Conservation (phyloP, 2,888 invertebrate genomes). For the Aleiodes alternator region DNA sequence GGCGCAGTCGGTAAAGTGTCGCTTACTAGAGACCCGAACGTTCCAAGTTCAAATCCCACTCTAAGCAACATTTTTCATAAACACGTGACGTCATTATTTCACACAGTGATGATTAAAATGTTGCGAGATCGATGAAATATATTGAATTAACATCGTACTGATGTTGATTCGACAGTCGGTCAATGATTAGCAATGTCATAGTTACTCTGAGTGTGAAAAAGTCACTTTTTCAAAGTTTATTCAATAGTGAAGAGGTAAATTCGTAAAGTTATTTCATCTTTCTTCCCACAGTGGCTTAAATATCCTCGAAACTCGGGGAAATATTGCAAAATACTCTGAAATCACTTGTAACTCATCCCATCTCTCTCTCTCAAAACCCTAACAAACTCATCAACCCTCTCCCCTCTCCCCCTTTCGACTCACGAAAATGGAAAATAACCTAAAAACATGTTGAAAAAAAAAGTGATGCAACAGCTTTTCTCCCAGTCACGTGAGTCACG, state of each 20-base stretch:
- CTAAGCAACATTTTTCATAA: constrained; percentile 8
- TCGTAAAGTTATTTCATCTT: no score
- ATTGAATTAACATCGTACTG: constrained; percentile 60
- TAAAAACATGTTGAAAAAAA: neutral
- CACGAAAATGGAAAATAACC: neutral
- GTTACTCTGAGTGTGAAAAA: constrained; percentile 69
- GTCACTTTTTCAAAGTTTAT: neutral
- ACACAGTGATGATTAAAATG: constrained; percentile 65
- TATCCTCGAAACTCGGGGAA: no score
- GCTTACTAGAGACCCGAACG: constrained; percentile 4
- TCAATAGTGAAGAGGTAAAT: no score
- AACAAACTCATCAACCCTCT: no score
- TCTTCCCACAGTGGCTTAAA: no score
- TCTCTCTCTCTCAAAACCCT: no score
- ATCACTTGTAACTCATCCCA: no score
- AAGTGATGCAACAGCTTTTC: constrained; percentile 54
- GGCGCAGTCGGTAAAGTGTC: constrained; percentile 58
- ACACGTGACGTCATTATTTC: constrained; percentile 48
- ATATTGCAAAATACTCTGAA: no score
- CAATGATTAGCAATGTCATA: constrained; percentile 66
- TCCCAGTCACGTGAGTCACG: constrained; percentile 56
- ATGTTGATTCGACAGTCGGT: constrained; percentile 50
- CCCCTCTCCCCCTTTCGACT: no score
- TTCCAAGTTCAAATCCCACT: constrained; percentile 57
- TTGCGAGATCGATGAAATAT: constrained; percentile 59